phyloP scores from a whole-genome alignment of 2,888 invertebrate genomes.

The Epicampocera succincta region DNA sequence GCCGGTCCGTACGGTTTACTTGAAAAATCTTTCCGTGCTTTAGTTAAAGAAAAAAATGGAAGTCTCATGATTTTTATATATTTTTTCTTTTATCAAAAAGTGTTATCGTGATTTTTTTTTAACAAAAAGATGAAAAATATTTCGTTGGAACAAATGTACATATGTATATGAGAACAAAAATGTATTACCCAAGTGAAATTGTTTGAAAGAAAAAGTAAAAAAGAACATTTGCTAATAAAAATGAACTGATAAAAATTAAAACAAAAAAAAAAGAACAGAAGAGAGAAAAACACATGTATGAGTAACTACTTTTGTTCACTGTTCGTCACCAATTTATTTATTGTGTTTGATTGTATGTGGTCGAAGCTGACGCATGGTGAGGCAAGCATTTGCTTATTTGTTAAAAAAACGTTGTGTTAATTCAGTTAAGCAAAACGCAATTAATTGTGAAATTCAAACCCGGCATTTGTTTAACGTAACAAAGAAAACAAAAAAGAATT shows the following conservation, averaged over 20 bases:
- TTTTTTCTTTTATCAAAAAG: slow-evolving; percentile 9
- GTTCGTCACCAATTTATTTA: slow-evolving; percentile 38
- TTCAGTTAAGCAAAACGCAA: slow-evolving; percentile 66
- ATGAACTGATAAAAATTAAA: slow-evolving; percentile 30
- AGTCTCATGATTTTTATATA: slow-evolving; percentile 2
- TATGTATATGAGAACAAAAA: slow-evolving; percentile 45
- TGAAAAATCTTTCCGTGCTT: slow-evolving; percentile 67
- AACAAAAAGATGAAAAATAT: slow-evolving; percentile 20
- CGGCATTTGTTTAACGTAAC: slow-evolving; percentile 57
- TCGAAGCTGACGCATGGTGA: slow-evolving; percentile 62
- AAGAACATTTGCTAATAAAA: slow-evolving; percentile 49
- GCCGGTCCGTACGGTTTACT: slow-evolving; percentile 80
- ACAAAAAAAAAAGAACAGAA: slow-evolving; percentile 3
- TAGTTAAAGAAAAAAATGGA: slow-evolving; percentile 19
- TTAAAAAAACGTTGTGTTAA: slow-evolving; percentile 54
- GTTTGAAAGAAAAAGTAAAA: slow-evolving; percentile 27
- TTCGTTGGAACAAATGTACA: slow-evolving; percentile 8
- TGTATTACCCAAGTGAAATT: slow-evolving; percentile 29
- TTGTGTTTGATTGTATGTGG: slow-evolving; percentile 39
- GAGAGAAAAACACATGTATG: slow-evolving; percentile 47
- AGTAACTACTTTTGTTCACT: slow-evolving; percentile 38
- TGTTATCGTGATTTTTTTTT: slow-evolving; percentile 10
- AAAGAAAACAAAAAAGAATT: slow-evolving; percentile 27
- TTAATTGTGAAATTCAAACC: slow-evolving; percentile 72
- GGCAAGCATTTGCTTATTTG: slow-evolving; percentile 47